These are phyloP conservation scores for Erethizon dorsatum DNA, from an alignment of 2,797 vertebrate species.

Conservation along the genomic window DNA sequence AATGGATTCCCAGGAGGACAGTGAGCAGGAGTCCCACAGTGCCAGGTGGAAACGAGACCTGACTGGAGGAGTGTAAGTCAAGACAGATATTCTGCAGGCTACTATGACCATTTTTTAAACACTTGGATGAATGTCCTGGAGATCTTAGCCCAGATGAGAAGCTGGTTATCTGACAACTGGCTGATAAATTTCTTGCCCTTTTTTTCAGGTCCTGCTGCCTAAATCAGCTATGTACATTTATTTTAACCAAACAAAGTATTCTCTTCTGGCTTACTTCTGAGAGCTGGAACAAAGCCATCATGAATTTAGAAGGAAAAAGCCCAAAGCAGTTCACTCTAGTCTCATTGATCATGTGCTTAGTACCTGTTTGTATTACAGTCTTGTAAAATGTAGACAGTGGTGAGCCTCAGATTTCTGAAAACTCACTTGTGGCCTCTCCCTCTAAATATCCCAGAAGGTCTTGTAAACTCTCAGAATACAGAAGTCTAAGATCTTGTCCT, in stretches of 20 bases:
- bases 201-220: not conserved
- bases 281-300: not conserved
- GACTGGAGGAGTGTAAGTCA: not conserved
- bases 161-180: conserved; percentile 45
- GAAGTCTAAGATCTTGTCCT: not conserved
- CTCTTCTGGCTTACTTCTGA: not conserved
- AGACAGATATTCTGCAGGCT: not conserved
- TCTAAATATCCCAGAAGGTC: not conserved
- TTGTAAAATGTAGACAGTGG: not conserved
- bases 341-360: not conserved
- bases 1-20: conserved; percentile 5
- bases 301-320: conserved; percentile 8
- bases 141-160: not conserved
- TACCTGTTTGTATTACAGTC: not conserved
- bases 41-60: not conserved
- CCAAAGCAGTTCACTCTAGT: not conserved
- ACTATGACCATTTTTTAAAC: not conserved
- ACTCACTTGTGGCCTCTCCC: not conserved
- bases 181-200: conserved; percentile 5
- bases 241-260: not conserved
- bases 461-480: conserved; percentile 48
- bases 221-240: not conserved
- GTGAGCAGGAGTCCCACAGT: not conserved
- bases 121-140: not conserved
- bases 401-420: not conserved